Conservation (phyloP, 1,140 invertebrate genomes). For the Drosophila serrata region DNA sequence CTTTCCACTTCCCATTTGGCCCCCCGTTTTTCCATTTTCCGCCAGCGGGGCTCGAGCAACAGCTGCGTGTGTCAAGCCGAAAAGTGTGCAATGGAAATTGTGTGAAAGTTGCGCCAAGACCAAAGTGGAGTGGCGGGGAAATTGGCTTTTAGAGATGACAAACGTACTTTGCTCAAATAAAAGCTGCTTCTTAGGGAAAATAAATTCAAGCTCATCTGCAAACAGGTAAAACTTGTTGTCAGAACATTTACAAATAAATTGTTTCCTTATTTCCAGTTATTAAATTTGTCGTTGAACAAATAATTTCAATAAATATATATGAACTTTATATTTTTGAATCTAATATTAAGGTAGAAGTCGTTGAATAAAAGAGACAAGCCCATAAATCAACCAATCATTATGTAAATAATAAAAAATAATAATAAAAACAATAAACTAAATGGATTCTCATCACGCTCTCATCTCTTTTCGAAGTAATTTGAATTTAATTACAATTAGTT, state of each 20-base stretch:
- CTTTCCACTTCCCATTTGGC: not conserved
- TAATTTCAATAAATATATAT: not conserved
- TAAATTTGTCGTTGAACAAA: not conserved
- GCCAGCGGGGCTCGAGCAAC: constrained; percentile 39
- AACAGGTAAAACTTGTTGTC: not conserved
- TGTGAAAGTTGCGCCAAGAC: constrained; percentile 45
- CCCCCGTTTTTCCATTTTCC: constrained; percentile 1
- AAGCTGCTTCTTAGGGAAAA: not conserved
- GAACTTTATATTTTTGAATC: too few species aligned
- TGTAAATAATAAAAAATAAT: too few species aligned
- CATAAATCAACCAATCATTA: too few species aligned
- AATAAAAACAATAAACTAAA: too few species aligned
- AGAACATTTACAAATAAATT: not conserved
- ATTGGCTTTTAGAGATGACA: constrained; percentile 24
- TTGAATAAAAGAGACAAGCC: too few species aligned
- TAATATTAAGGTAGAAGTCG: too few species aligned
- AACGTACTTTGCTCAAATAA: not conserved
- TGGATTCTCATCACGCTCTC: constrained; percentile 5
- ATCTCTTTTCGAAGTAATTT: constrained; percentile 12
- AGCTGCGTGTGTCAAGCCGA: constrained; percentile 63
- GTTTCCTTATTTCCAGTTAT: not conserved
- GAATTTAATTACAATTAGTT: constrained; percentile 31
- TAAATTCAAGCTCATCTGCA: not conserved
- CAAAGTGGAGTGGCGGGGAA: constrained; percentile 21
- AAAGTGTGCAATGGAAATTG: constrained; percentile 70